Percentiles rank a stretch among this genome's conserved stretches.
Evolutionary conservation across 2,113 vertebrate genomes (phyloP).

Genomic region (Nicator chloris): DNA sequence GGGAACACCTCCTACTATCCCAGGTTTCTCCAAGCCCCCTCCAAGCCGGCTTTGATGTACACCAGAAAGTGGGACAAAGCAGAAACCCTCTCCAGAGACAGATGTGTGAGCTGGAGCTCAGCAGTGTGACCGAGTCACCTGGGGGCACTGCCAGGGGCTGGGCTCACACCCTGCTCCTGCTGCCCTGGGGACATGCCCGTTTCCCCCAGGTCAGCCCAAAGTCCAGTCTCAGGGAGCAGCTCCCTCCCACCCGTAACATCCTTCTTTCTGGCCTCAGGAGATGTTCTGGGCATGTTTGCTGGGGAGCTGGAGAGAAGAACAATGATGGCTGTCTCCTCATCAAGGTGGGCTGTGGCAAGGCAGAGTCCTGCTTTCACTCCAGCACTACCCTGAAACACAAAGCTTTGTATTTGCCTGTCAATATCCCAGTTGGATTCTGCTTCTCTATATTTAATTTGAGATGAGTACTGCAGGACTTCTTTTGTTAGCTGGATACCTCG

Average conservation of each 20-base stretch:
- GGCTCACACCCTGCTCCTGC: not conserved
- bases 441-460: slow-evolving; percentile 38
- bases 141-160: not conserved
- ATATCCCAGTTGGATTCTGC: slow-evolving; percentile 48
- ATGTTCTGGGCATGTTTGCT: not conserved
- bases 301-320: not conserved
- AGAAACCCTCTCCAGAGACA: not conserved
- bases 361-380: not conserved
- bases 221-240: not conserved
- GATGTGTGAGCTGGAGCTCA: not conserved
- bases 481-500: slow-evolving; percentile 56
- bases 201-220: not conserved
- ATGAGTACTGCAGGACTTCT: slow-evolving; percentile 48
- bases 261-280: not conserved
- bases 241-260: not conserved
- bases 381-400: not conserved
- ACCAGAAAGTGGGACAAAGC: not conserved
- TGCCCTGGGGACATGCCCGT: not conserved
- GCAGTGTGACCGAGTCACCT: not conserved
- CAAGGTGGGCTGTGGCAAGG: not conserved
- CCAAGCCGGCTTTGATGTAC: not conserved
- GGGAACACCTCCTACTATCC: not conserved
- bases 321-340: not conserved
- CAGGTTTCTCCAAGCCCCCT: not conserved
- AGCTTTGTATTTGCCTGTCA: slow-evolving; percentile 51